Evolutionary conservation across 2,888 invertebrate genomes (phyloP).

Genomic region (Calephelis perditalis): DNA sequence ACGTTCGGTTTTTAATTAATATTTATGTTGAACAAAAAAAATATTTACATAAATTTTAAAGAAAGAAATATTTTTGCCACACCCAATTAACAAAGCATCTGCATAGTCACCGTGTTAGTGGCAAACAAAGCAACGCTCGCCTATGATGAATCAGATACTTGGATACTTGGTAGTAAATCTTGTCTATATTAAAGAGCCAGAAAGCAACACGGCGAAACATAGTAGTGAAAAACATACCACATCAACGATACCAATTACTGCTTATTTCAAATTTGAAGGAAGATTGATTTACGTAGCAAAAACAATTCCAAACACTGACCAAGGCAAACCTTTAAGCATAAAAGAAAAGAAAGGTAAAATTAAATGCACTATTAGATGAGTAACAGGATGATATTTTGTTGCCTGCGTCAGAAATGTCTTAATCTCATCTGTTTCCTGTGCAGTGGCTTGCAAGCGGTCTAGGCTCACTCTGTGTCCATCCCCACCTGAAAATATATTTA

Average conservation of each 20-base stretch:
- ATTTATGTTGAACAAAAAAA: background rate
- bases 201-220: too few relatives aligned
- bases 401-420: slow-evolving; percentile 10
- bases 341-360: slow-evolving; percentile 36
- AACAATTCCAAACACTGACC: slow-evolving; percentile 55
- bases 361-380: slow-evolving; percentile 20
- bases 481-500: slow-evolving; percentile 53
- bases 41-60: too few relatives aligned
- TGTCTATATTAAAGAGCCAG: too few relatives aligned
- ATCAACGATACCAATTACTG: too few relatives aligned
- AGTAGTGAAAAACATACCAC: too few relatives aligned
- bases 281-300: slow-evolving; percentile 15
- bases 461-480: slow-evolving; percentile 69
- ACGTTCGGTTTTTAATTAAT: background rate
- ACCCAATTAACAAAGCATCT: too few relatives aligned
- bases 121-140: too few relatives aligned
- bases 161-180: too few relatives aligned
- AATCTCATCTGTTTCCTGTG: slow-evolving; percentile 19
- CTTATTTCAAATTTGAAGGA: too few relatives aligned
- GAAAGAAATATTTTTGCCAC: too few relatives aligned
- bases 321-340: slow-evolving; percentile 49
- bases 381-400: background rate
- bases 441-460: slow-evolving; percentile 41
- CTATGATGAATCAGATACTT: too few relatives aligned
- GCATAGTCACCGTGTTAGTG: too few relatives aligned